These are phyloP conservation scores for Heliconius congener DNA, from an alignment of 1,140 invertebrate genomes.

Conservation along the genomic window DNA sequence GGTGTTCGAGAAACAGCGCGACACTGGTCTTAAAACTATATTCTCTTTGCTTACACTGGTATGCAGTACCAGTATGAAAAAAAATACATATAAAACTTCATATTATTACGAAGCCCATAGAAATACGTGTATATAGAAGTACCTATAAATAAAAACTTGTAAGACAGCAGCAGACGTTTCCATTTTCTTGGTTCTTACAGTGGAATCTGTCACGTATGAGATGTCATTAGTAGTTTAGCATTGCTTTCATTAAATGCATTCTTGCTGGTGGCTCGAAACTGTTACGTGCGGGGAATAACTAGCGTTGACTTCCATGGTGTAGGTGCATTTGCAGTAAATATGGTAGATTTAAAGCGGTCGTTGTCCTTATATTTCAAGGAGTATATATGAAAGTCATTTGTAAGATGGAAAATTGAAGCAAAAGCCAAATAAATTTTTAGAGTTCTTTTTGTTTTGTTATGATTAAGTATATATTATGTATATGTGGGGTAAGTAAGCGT, in stretches of 20 bases:
- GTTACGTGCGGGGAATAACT: conserved; percentile 45
- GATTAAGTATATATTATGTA: too few species aligned
- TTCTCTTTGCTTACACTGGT: too few species aligned
- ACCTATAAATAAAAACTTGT: neutral
- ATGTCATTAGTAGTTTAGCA: conserved; percentile 60
- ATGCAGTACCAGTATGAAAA: too few species aligned
- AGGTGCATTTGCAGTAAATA: conserved; percentile 23
- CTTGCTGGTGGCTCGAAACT: conserved; percentile 41
- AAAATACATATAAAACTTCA: neutral
- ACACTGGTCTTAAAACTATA: too few species aligned
- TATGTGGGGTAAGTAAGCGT: too few species aligned
- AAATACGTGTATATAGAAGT: neutral
- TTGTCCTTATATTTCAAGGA: neutral
- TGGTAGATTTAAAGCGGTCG: neutral
- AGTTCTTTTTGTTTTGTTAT: neutral
- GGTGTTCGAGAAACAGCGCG: too few species aligned
- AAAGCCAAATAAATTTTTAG: neutral
- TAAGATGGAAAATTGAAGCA: neutral
- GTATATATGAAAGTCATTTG: neutral
- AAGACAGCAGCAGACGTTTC: neutral
- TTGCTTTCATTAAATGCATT: conserved; percentile 75
- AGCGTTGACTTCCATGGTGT: neutral
- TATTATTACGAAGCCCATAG: neutral
- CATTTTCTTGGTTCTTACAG: conserved; percentile 1
- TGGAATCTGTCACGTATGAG: conserved; percentile 50